Percentiles rank a stretch among this genome's conserved stretches.
Evolutionary conservation across 2,888 invertebrate species (phyloP).

Genomic region (Cheilosia scutellata): DNA sequence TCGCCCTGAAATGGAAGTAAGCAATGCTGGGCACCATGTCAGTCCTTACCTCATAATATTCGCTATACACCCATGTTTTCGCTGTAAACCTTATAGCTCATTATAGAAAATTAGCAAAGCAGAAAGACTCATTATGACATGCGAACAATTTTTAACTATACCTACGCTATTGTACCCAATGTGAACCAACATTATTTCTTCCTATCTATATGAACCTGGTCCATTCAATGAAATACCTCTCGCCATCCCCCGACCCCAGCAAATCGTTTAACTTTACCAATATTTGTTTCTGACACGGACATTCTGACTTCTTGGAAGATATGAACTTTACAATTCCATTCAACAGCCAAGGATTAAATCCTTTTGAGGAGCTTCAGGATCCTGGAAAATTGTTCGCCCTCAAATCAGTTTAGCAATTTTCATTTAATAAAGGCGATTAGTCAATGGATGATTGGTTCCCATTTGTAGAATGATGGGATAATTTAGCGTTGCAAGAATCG

Average conservation of each 20-base stretch:
- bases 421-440: constrained; percentile 75
- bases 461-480: constrained; percentile 66
- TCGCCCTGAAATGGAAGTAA: too few relatives aligned
- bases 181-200: too few relatives aligned
- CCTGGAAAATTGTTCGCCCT: constrained; percentile 71
- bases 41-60: too few relatives aligned
- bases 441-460: constrained; percentile 71
- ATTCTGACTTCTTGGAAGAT: constrained; percentile 4
- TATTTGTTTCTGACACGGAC: constrained; percentile 64
- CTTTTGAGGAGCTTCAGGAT: constrained; percentile 68
- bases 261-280: constrained; percentile 6
- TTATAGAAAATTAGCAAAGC: too few relatives aligned
- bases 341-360: constrained; percentile 45
- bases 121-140: too few relatives aligned
- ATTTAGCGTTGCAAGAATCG: constrained; percentile 66
- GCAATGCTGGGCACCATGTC: too few relatives aligned
- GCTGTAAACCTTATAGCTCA: too few relatives aligned
- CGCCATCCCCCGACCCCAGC: neutral
- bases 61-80: too few relatives aligned
- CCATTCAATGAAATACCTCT: neutral
- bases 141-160: too few relatives aligned
- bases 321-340: constrained; percentile 34
- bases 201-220: too few relatives aligned
- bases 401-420: constrained; percentile 75
- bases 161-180: too few relatives aligned